Evolutionary conservation across 1,140 invertebrate species (phyloP).

Genomic region (Aricia agestis): DNA sequence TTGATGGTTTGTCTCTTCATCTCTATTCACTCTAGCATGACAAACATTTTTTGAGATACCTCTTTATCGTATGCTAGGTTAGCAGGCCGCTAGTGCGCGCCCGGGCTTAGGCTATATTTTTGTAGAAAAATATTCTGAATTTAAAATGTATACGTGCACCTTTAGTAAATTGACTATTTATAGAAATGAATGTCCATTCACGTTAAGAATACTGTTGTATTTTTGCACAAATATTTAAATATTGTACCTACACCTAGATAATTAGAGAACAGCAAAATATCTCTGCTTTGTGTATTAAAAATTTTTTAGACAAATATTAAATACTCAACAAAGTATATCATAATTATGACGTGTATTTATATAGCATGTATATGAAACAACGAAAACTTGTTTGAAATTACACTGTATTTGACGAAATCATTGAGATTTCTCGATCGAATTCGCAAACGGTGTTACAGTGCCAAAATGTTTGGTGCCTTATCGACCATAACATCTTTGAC

Average conservation of each 20-base stretch:
- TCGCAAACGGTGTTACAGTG: neutral
- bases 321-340: neutral
- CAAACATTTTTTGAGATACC: too few relatives aligned
- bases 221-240: constrained; percentile 4
- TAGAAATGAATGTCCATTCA: neutral
- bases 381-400: neutral
- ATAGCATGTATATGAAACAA: neutral
- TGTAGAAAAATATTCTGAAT: neutral
- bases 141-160: neutral
- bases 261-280: neutral
- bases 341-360: too few relatives aligned
- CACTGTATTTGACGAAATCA: neutral
- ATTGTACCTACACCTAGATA: neutral
- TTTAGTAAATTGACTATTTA: neutral
- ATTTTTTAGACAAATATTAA: neutral
- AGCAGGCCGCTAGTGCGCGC: too few relatives aligned
- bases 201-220: neutral
- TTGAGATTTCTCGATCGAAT: neutral
- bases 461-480: neutral
- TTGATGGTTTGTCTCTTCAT: too few relatives aligned
- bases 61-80: too few relatives aligned
- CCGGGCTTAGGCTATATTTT: constrained; percentile 1
- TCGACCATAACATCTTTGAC: neutral
- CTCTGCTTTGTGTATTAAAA: neutral
- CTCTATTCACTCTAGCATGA: too few relatives aligned